Conservation (phyloP, 2,113 vertebrate genomes). For the Shinisaurus crocodilurus region DNA sequence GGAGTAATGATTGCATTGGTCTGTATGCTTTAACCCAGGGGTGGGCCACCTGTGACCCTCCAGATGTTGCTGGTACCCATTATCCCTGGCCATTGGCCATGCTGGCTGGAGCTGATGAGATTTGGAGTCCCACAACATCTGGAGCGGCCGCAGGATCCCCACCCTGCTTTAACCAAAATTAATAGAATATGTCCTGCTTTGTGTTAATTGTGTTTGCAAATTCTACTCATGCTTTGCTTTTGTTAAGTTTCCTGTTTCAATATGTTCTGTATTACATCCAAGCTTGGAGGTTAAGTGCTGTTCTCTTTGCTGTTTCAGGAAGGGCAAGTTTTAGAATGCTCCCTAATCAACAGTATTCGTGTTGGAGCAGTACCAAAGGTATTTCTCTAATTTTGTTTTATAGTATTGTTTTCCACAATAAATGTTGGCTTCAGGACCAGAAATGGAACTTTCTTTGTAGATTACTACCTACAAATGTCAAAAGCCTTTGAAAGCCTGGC, state of each 20-base stretch:
- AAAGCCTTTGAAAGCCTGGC: neutral
- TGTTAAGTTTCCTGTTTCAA: conserved; percentile 9
- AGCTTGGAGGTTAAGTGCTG: conserved; percentile 39
- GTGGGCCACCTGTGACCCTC: too few species aligned
- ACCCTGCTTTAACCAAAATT: neutral
- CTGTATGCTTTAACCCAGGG: neutral
- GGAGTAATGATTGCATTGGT: neutral
- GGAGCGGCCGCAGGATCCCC: neutral
- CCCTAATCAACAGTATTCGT: conserved; percentile 97
- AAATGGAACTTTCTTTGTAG: conserved; percentile 19
- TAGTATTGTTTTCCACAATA: conserved; percentile 34
- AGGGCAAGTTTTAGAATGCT: conserved; percentile 97
- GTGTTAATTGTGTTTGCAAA: conserved; percentile 21
- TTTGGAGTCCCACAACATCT: neutral
- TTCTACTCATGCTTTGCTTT: conserved; percentile 20
- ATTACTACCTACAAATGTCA: neutral
- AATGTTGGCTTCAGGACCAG: neutral
- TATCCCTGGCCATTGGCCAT: neutral
- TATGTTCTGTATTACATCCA: neutral
- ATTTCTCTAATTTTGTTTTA: conserved; percentile 25
- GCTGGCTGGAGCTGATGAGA: neutral
- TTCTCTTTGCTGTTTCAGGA: conserved; percentile 80
- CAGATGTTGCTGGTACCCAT: neutral
- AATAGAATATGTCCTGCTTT: neutral
- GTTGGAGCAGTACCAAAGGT: conserved; percentile 91